Evolutionary conservation across 2,888 invertebrate species (phyloP).

Genomic region (Archaeoteleia sp.): DNA sequence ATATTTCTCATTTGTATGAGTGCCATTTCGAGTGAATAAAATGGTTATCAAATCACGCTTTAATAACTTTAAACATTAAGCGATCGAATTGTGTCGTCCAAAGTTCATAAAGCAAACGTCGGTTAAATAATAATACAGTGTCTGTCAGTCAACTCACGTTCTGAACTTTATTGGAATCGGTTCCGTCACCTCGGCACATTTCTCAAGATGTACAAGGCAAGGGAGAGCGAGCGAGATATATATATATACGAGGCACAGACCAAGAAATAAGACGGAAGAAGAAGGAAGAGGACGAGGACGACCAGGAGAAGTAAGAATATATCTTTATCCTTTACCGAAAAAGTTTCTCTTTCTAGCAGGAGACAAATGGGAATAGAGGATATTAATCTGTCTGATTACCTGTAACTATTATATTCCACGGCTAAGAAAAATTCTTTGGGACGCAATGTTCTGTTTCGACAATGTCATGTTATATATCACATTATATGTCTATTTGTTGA

Average conservation of each 20-base stretch:
- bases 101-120: slow-evolving; percentile 53
- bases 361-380: slow-evolving; percentile 65
- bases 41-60: slow-evolving; percentile 42
- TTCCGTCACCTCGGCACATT: slow-evolving; percentile 67
- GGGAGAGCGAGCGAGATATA: too few relatives aligned
- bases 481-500: slow-evolving; percentile 58
- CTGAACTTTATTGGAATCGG: slow-evolving; percentile 73
- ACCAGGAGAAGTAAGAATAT: slow-evolving; percentile 27
- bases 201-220: slow-evolving; percentile 39
- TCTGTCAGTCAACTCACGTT: slow-evolving; percentile 70
- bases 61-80: slow-evolving; percentile 33
- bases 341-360: slow-evolving; percentile 43
- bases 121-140: slow-evolving; percentile 67
- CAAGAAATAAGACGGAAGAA: slow-evolving; percentile 12
- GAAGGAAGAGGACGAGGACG: slow-evolving; percentile 45
- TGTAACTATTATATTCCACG: slow-evolving; percentile 53
- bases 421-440: slow-evolving; percentile 30
- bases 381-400: slow-evolving; percentile 69
- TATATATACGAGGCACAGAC: not conserved
- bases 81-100: slow-evolving; percentile 32
- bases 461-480: slow-evolving; percentile 67
- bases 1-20: not conserved
- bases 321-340: slow-evolving; percentile 29
- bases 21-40: not conserved
- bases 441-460: slow-evolving; percentile 55